Conservation (phyloP, 2,888 invertebrate species). For the Junonia oenone region DNA sequence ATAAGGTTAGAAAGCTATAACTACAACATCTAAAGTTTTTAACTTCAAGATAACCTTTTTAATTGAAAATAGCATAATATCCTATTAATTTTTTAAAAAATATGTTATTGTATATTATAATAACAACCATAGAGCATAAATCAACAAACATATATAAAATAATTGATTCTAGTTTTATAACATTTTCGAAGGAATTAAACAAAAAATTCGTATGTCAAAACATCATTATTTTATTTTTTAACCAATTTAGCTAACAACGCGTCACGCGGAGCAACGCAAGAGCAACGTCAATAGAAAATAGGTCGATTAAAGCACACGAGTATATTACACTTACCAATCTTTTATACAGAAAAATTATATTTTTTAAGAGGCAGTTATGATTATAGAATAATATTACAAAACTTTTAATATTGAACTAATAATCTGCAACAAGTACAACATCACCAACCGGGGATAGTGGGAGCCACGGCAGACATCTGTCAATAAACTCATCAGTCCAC, state of each 20-base stretch:
- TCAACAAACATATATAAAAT: too few species aligned
- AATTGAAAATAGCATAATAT: too few species aligned
- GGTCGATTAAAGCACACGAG: conserved; percentile 45
- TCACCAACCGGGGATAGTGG: conserved; percentile 75
- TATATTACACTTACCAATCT: conserved; percentile 1
- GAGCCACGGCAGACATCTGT: conserved; percentile 79
- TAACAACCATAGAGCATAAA: too few species aligned
- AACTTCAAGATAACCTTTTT: too few species aligned
- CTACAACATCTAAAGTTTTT: background rate
- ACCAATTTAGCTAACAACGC: conserved; percentile 45
- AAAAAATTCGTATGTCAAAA: background rate
- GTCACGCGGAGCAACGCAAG: conserved; percentile 58
- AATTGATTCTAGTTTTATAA: too few species aligned
- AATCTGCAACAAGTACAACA: conserved; percentile 36
- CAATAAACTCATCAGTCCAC: conserved; percentile 75
- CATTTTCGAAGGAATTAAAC: too few species aligned
- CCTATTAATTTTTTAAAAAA: too few species aligned
- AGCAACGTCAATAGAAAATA: conserved; percentile 66
- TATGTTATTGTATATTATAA: too few species aligned
- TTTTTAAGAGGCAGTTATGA: background rate
- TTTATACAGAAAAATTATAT: background rate
- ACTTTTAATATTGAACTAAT: conserved; percentile 14
- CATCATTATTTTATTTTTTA: background rate
- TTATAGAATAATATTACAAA: background rate
- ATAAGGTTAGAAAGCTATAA: too few species aligned